Evolutionary conservation across 2,797 vertebrate genomes (phyloP).

Genomic region (Heliangelus exortis): DNA sequence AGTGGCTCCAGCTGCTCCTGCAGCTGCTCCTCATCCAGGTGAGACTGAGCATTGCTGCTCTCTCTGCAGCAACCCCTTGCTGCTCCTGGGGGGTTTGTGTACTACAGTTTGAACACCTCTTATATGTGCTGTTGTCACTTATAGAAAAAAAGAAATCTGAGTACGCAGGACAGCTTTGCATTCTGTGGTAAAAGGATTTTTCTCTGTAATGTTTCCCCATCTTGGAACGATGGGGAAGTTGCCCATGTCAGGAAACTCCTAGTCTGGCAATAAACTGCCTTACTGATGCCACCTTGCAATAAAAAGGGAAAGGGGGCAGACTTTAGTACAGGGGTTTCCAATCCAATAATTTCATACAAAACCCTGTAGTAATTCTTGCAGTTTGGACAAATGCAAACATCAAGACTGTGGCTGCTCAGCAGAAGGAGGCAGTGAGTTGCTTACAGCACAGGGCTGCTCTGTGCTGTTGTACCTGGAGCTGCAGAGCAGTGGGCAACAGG

Average conservation of each 20-base stretch:
- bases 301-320: too few relatives aligned
- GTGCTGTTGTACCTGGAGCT: rapidly evolving
- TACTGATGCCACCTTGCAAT: background rate
- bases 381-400: background rate
- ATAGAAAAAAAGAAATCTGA: background rate
- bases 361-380: background rate
- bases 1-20: background rate
- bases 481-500: rapidly evolving
- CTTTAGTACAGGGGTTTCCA: rapidly evolving
- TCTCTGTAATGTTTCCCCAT: background rate
- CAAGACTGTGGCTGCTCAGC: background rate
- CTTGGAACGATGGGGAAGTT: background rate
- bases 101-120: background rate
- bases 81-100: background rate
- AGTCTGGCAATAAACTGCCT: background rate
- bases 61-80: background rate
- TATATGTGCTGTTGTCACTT: background rate
- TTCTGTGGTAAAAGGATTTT: background rate
- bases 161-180: background rate
- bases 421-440: rapidly evolving
- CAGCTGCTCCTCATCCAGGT: background rate
- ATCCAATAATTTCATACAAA: rapidly evolving
- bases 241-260: background rate
- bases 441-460: rapidly evolving
- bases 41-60: background rate